phyloP scores from a whole-genome alignment of 2,113 vertebrate genomes.

The Platycercus adscitus region DNA sequence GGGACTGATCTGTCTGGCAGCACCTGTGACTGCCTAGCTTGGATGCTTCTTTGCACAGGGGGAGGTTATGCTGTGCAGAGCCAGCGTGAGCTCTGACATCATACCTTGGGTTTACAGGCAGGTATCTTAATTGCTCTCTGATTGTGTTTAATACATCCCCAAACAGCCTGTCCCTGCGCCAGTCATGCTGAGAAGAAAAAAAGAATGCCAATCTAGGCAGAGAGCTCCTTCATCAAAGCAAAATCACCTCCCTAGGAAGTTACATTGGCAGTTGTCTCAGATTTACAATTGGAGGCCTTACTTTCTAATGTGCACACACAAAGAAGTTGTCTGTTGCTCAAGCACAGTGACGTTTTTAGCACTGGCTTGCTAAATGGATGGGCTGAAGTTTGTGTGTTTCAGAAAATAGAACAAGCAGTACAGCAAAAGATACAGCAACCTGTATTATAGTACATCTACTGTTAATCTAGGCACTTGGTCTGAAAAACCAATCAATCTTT shows the following conservation, averaged over 20 bases:
- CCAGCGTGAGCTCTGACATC: neutral
- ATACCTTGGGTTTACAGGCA: neutral
- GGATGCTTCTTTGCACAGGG: neutral
- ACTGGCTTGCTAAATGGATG: neutral
- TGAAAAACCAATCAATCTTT: neutral
- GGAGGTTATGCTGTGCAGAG: neutral
- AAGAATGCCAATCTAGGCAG: neutral
- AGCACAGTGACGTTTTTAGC: neutral
- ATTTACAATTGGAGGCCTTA: neutral
- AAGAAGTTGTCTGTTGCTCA: neutral
- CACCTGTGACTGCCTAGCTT: neutral
- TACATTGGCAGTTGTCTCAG: neutral
- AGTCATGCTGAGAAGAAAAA: neutral
- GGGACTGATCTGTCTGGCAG: neutral
- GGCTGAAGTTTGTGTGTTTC: neutral
- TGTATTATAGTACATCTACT: neutral
- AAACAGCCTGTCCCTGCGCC: neutral
- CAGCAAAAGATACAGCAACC: neutral
- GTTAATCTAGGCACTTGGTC: slow-evolving; percentile 18
- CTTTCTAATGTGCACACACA: neutral
- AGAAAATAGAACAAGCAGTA: neutral
- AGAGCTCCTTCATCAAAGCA: neutral
- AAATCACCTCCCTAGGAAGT: neutral
- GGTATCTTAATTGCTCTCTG: neutral
- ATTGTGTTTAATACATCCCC: neutral